Conservation (phyloP, 2,113 vertebrate species). For the Pterocles orientalis region DNA sequence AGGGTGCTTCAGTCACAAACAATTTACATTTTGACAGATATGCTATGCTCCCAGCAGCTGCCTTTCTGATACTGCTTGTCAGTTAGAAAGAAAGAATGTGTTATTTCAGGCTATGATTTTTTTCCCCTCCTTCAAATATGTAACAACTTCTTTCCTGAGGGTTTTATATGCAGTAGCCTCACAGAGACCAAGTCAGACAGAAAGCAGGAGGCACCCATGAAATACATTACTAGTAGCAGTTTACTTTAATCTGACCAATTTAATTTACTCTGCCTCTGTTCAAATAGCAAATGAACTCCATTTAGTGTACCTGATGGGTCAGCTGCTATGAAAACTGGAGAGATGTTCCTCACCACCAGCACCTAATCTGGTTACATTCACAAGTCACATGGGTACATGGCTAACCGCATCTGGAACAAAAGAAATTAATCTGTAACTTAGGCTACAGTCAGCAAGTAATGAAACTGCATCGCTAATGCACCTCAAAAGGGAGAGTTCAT, state of each 20-base stretch:
- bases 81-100: not conserved
- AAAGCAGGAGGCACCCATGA: not conserved
- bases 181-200: not conserved
- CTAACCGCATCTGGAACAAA: not conserved
- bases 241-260: not conserved
- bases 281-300: not conserved
- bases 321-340: not conserved
- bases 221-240: not conserved
- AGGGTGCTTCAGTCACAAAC: not conserved
- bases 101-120: not conserved
- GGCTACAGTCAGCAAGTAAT: not conserved
- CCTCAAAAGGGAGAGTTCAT: not conserved
- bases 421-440: not conserved
- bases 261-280: not conserved
- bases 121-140: not conserved
- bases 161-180: not conserved
- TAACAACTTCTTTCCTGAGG: not conserved
- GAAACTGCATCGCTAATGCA: not conserved
- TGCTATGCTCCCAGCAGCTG: not conserved
- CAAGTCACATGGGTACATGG: not conserved
- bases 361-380: not conserved
- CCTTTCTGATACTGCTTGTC: not conserved
- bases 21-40: conserved; percentile 24
- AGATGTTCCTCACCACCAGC: not conserved
- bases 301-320: not conserved